Evolutionary conservation across 2,797 vertebrate species (phyloP).

Genomic region (Danio kyathit): DNA sequence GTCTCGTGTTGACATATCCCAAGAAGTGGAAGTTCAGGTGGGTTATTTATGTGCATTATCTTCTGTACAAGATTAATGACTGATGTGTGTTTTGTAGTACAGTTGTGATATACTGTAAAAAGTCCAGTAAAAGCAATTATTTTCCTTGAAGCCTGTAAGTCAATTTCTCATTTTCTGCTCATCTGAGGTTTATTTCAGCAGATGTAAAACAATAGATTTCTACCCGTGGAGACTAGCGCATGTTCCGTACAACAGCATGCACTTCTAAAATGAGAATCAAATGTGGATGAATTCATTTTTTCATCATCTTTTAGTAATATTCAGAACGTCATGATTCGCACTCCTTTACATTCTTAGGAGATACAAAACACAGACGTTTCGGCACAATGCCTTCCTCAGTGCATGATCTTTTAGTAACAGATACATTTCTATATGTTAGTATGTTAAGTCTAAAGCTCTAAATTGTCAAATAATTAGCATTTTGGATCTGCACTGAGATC

Average conservation of each 20-base stretch:
- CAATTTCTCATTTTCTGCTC: neutral
- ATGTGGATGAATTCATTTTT: no score
- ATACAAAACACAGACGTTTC: no score
- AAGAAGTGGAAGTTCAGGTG: constrained; percentile 82
- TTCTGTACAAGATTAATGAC: neutral
- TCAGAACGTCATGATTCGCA: no score
- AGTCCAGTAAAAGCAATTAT: neutral
- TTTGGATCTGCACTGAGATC: no score
- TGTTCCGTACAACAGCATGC: neutral
- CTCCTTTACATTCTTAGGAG: no score
- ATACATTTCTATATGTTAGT: no score
- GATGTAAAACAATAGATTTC: constrained; percentile 6
- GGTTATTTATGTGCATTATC: constrained; percentile 20
- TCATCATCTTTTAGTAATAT: no score
- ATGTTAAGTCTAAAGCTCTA: no score
- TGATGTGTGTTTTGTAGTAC: neutral
- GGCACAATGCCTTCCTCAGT: no score
- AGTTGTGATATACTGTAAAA: neutral
- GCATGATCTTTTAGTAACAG: no score
- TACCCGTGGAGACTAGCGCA: neutral
- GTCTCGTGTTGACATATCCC: constrained; percentile 75
- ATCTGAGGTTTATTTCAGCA: neutral
- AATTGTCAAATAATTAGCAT: no score
- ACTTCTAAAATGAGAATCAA: neutral
- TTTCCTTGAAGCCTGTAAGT: neutral